Conservation (phyloP, 2,797 vertebrate genomes). For the Nasua narica region DNA sequence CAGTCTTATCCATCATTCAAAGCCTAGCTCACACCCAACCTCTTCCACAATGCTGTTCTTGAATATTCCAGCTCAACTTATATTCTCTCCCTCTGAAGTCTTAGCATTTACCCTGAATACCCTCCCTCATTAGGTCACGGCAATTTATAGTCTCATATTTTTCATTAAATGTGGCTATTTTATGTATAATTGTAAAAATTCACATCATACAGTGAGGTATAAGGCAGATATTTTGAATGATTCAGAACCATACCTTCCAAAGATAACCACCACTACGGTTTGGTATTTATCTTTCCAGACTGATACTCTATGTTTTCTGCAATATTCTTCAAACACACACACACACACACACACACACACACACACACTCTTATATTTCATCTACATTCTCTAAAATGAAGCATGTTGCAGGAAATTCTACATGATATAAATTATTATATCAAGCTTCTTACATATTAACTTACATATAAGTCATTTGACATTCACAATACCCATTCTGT, state of each 20-base stretch:
- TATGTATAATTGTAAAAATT: neutral
- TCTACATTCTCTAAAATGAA: neutral
- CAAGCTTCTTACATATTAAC: neutral
- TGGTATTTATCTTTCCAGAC: neutral
- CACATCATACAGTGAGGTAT: neutral
- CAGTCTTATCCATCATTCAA: neutral
- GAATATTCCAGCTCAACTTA: neutral
- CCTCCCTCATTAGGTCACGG: neutral
- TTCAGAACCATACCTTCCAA: neutral
- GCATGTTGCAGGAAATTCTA: neutral
- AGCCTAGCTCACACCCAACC: neutral
- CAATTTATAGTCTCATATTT: neutral
- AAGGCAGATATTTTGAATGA: neutral
- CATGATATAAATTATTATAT: neutral
- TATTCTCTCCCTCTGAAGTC: neutral
- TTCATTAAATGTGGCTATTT: neutral
- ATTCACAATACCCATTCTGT: neutral
- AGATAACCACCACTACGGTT: neutral
- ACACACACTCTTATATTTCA: neutral
- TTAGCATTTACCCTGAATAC: neutral
- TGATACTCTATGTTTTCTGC: neutral
- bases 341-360: neutral
- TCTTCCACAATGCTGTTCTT: neutral
- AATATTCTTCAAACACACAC: neutral
- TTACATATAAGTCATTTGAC: neutral